A percentile compares a stretch with the other conserved stretches of the same genome.
Conservation (phyloP, 1,140 invertebrate genomes). For the Leptestheria dahalacensis region DNA sequence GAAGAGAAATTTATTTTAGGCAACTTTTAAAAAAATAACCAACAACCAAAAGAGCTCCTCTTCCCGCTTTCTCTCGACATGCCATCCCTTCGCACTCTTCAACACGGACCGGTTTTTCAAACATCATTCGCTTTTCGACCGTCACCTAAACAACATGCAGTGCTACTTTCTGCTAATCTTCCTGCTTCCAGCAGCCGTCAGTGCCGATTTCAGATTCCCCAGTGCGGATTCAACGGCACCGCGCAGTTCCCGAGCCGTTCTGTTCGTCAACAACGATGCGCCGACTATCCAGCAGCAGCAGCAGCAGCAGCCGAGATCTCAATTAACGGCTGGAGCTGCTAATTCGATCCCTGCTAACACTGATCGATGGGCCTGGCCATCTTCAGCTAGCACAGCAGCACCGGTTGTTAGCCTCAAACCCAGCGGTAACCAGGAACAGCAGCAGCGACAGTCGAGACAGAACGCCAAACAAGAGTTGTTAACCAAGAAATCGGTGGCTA, state of each 20-base stretch:
- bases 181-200: background rate
- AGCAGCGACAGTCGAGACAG: background rate
- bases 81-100: too few relatives aligned
- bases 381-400: background rate
- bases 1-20: background rate
- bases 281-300: too few relatives aligned
- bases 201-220: background rate
- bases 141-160: background rate
- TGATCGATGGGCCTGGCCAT: background rate
- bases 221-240: background rate
- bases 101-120: too few relatives aligned
- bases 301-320: too few relatives aligned
- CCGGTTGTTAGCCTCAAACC: too few relatives aligned
- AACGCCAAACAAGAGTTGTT: background rate
- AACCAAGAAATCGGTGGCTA: conserved; percentile 5
- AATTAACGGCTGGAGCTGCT: too few relatives aligned
- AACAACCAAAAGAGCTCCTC: too few relatives aligned
- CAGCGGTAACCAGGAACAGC: background rate
- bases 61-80: background rate
- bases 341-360: background rate
- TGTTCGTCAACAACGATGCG: background rate
- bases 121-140: background rate
- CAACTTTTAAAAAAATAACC: too few relatives aligned
- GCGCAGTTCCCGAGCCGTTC: background rate
- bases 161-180: background rate